A percentile compares a stretch with the other conserved stretches of the same genome.
Conservation (phyloP, 2,797 vertebrate species). For the Sebastes nivosus region DNA sequence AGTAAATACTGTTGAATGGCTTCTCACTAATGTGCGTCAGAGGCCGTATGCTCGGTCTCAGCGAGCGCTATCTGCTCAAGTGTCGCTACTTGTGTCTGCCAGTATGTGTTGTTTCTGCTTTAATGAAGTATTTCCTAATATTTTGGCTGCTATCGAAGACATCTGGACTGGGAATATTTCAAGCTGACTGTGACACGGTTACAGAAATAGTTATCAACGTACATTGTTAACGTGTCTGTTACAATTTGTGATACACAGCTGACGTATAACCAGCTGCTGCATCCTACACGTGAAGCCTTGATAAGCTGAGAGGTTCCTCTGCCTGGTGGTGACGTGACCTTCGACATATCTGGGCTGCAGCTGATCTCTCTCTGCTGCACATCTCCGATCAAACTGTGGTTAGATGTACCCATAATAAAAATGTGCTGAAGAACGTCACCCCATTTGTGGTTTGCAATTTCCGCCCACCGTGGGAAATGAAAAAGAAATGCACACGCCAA, state of each 20-base stretch:
- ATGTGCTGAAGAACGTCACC: neutral
- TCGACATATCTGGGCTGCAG: neutral
- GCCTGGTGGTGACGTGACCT: neutral
- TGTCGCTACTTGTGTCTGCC: slow-evolving; percentile 20
- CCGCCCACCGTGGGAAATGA: neutral
- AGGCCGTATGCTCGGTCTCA: neutral
- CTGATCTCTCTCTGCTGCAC: neutral
- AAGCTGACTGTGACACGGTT: neutral
- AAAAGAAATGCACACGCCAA: neutral
- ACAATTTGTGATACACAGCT: neutral
- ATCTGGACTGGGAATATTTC: slow-evolving; percentile 10
- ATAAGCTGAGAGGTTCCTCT: neutral
- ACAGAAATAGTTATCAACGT: neutral
- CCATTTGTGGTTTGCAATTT: slow-evolving; percentile 9
- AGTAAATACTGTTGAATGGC: slow-evolving; percentile 56
- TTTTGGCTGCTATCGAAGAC: slow-evolving; percentile 1
- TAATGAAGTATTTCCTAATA: slow-evolving; percentile 22
- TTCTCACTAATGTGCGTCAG: slow-evolving; percentile 58
- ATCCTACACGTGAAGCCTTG: neutral
- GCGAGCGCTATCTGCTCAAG: slow-evolving; percentile 25
- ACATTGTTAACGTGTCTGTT: neutral
- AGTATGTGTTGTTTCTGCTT: slow-evolving; percentile 1
- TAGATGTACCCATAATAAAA: neutral
- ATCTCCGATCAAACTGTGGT: slow-evolving; percentile 7
- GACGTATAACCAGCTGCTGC: neutral